Conservation (phyloP, 2,888 invertebrate genomes). For the Hetaerina titia region DNA sequence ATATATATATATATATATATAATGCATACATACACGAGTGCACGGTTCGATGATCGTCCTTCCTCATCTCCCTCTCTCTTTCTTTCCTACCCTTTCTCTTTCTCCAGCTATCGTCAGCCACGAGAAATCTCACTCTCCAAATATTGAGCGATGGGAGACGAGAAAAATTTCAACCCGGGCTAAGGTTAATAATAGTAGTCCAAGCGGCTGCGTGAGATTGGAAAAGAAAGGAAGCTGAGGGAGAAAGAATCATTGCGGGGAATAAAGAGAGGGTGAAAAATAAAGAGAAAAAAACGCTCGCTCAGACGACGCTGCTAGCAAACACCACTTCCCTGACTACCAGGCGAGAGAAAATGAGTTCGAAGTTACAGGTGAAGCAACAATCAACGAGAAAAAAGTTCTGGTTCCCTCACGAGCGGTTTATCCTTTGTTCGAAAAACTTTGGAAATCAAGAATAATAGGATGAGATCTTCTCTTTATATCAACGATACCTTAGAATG, state of each 20-base stretch:
- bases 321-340: background rate
- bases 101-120: background rate
- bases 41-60: background rate
- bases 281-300: background rate
- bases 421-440: background rate
- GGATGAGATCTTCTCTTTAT: background rate
- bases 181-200: slow-evolving; percentile 18
- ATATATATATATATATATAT: no score
- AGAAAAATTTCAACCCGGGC: background rate
- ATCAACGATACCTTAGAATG: background rate
- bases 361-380: slow-evolving; percentile 18
- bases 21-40: no score
- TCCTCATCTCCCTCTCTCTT: background rate
- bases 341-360: background rate
- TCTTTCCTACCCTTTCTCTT: background rate
- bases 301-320: background rate
- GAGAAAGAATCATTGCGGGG: background rate
- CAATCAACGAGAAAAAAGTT: background rate
- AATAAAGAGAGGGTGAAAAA: background rate
- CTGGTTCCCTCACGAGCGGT: background rate
- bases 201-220: slow-evolving; percentile 25
- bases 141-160: background rate
- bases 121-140: background rate
- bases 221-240: slow-evolving; percentile 15
- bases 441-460: background rate